Percentiles rank a stretch among this genome's conserved stretches.
Conservation (phyloP, 1,140 invertebrate genomes). For the Drusus annulatus region DNA sequence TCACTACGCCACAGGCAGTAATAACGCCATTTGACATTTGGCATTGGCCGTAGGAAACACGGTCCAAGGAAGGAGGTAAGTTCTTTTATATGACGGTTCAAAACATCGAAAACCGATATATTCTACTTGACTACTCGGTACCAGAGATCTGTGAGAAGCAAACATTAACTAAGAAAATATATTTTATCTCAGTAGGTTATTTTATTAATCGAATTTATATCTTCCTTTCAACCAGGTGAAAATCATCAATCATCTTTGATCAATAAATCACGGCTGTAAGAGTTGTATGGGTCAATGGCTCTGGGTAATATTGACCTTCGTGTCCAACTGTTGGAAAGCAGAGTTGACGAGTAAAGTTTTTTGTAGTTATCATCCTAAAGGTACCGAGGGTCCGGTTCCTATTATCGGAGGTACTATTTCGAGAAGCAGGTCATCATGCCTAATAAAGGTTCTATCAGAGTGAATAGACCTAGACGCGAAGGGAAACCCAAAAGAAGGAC, state of each 20-base stretch:
- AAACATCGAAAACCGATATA: too few relatives aligned
- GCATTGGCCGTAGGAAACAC: too few relatives aligned
- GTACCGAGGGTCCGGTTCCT: conserved; percentile 24
- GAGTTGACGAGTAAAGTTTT: conserved; percentile 11
- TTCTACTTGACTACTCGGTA: too few relatives aligned
- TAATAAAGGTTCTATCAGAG: conserved; percentile 13
- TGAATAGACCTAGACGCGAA: neutral
- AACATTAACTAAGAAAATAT: too few relatives aligned
- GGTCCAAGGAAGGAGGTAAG: too few relatives aligned
- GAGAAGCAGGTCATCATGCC: conserved; percentile 39
- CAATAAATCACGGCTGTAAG: neutral
- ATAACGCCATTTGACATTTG: too few relatives aligned
- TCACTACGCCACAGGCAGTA: too few relatives aligned
- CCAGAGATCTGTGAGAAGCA: too few relatives aligned
- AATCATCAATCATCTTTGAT: neutral
- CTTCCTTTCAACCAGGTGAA: neutral
- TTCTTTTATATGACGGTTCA: too few relatives aligned
- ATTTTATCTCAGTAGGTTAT: too few relatives aligned
- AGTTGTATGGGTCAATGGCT: neutral
- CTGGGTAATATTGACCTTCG: conserved; percentile 1
- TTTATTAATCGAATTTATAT: neutral
- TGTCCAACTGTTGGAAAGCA: neutral
- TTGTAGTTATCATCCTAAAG: neutral
- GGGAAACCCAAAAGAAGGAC: neutral
- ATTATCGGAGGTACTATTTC: conserved; percentile 38